These are phyloP conservation scores for Yasuhikotakia modesta DNA, from an alignment of 2,797 vertebrate genomes.

Conservation along the genomic window DNA sequence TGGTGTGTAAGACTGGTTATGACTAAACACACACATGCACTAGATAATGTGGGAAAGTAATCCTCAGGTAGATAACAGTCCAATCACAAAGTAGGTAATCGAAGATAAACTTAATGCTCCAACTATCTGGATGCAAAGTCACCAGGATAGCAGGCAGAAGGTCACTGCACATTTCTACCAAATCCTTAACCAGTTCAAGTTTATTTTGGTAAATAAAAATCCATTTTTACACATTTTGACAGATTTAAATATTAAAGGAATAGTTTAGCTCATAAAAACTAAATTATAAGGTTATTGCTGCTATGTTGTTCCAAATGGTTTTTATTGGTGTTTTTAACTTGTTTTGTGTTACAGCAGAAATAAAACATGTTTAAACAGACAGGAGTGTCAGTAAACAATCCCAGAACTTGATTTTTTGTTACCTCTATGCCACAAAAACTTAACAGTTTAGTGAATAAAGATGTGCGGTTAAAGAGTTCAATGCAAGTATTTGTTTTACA, in stretches of 20 bases:
- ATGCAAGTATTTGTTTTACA: background rate
- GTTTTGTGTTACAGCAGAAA: no score
- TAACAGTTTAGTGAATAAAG: background rate
- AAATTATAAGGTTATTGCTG: no score
- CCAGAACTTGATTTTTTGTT: no score
- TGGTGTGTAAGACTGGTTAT: no score
- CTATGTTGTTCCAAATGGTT: no score
- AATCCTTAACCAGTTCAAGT: constrained; percentile 32
- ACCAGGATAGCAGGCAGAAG: constrained; percentile 62
- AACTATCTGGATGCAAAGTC: constrained; percentile 54
- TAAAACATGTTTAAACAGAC: no score
- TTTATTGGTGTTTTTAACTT: no score
- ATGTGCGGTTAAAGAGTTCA: background rate
- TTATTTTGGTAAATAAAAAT: background rate
- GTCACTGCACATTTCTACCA: constrained; percentile 54
- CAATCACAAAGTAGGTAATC: constrained; percentile 65
- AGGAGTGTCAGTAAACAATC: no score
- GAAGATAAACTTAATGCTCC: constrained; percentile 60
- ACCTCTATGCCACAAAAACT: background rate
- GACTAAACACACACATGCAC: background rate
- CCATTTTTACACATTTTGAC: background rate
- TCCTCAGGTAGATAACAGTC: constrained; percentile 55
- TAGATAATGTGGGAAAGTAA: constrained; percentile 54
- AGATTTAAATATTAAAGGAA: background rate
- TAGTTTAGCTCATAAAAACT: no score